Conservation (phyloP, 2,113 vertebrate species). For the Larimichthys crocea region DNA sequence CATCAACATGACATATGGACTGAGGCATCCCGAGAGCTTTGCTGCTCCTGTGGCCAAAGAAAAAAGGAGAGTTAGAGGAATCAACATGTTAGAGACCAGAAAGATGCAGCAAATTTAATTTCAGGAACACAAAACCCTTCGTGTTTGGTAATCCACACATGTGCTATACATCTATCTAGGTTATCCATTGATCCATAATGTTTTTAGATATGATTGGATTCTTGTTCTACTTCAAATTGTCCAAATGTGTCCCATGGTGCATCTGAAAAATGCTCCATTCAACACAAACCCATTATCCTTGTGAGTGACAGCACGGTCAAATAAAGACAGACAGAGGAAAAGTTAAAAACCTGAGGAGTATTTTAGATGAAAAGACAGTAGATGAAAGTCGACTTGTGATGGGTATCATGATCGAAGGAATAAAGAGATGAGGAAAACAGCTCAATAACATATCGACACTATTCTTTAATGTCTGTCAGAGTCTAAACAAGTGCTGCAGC, state of each 20-base stretch:
- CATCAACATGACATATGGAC: neutral
- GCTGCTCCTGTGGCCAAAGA: too few species aligned
- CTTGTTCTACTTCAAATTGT: neutral
- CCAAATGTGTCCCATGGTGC: neutral
- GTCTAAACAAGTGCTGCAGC: conserved; percentile 46
- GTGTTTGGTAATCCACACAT: neutral
- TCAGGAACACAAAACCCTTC: neutral
- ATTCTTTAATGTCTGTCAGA: conserved; percentile 50
- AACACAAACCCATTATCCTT: neutral
- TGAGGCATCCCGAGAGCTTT: neutral
- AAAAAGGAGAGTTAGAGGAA: neutral
- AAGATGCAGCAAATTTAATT: neutral
- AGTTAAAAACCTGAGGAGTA: conserved; percentile 4
- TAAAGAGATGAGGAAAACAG: conserved; percentile 62
- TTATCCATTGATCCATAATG: neutral
- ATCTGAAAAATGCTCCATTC: neutral
- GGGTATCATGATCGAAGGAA: conserved; percentile 36
- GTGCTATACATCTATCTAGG: neutral
- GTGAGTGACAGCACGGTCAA: conserved; percentile 8
- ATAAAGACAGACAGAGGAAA: neutral
- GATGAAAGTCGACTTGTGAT: conserved; percentile 24
- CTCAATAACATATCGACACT: conserved; percentile 63
- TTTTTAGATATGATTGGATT: neutral
- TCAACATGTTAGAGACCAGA: neutral
- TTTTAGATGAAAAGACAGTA: conserved; percentile 14